Percentiles rank a stretch among this genome's conserved stretches.
phyloP scores from a whole-genome alignment of 2,888 invertebrate species.

The Limenitis camilla region DNA sequence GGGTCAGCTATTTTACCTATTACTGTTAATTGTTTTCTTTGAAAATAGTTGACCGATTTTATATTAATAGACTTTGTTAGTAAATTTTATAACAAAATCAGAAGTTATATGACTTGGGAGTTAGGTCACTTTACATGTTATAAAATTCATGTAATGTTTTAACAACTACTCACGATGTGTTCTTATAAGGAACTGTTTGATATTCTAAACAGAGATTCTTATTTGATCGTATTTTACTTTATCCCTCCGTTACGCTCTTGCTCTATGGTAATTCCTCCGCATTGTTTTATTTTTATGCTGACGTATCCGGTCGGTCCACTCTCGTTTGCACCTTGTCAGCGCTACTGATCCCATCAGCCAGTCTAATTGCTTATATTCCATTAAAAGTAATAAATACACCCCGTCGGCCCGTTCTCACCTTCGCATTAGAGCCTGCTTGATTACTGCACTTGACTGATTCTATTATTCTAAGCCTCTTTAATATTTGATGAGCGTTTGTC shows the following conservation, averaged over 20 bases:
- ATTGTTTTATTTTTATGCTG: slow-evolving; percentile 66
- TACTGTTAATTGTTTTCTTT: too few relatives aligned
- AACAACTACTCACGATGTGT: not conserved
- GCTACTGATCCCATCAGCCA: slow-evolving; percentile 65
- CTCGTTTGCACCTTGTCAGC: slow-evolving; percentile 75
- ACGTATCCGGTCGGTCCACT: slow-evolving; percentile 62
- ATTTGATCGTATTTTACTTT: slow-evolving; percentile 68
- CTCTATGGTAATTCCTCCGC: slow-evolving; percentile 67
- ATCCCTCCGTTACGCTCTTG: slow-evolving; percentile 67
- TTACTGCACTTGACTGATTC: slow-evolving; percentile 62
- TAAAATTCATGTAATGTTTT: not conserved
- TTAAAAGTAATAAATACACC: slow-evolving; percentile 67
- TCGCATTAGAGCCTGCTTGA: slow-evolving; percentile 57
- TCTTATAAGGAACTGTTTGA: not conserved
- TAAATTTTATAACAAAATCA: too few relatives aligned
- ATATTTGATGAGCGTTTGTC: slow-evolving; percentile 53
- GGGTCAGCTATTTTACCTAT: too few relatives aligned
- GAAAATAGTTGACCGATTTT: too few relatives aligned
- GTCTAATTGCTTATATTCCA: slow-evolving; percentile 73
- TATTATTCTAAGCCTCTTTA: slow-evolving; percentile 62
- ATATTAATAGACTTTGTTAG: too few relatives aligned
- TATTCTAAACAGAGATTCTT: slow-evolving; percentile 10
- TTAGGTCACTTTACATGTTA: not conserved
- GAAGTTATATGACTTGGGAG: too few relatives aligned
- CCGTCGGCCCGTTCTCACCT: slow-evolving; percentile 64